Percentiles rank a stretch among this genome's conserved stretches.
These are phyloP conservation scores for Dione juno DNA, from an alignment of 2,888 invertebrate species.

Conservation along the genomic window DNA sequence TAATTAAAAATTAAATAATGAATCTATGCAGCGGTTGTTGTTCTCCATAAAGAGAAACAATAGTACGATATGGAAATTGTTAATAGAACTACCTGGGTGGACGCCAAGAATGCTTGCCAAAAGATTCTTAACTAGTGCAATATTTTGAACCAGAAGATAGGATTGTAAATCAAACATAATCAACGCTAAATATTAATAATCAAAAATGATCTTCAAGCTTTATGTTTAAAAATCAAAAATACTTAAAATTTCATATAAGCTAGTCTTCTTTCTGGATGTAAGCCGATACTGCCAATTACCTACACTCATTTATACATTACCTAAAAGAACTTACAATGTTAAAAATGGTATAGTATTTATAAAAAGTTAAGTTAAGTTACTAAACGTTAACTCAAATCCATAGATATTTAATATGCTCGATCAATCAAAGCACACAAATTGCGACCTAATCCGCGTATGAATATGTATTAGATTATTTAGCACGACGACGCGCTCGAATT, in stretches of 20 bases:
- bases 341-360: slow-evolving; percentile 45
- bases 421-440: slow-evolving; percentile 31
- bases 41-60: slow-evolving; percentile 47
- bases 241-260: slow-evolving; percentile 37
- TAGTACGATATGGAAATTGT: slow-evolving; percentile 56
- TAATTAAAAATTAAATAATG: slow-evolving; percentile 49
- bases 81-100: slow-evolving; percentile 53
- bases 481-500: slow-evolving; percentile 33
- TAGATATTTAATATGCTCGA: slow-evolving; percentile 12
- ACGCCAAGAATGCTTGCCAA: slow-evolving; percentile 59
- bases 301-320: slow-evolving; percentile 62
- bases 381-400: slow-evolving; percentile 26
- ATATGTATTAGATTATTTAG: slow-evolving; percentile 34
- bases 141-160: slow-evolving; percentile 30
- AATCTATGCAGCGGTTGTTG: slow-evolving; percentile 34
- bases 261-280: slow-evolving; percentile 59
- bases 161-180: slow-evolving; percentile 23
- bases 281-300: slow-evolving; percentile 76
- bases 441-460: slow-evolving; percentile 27
- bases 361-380: too few relatives aligned
- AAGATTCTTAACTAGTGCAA: slow-evolving; percentile 55
- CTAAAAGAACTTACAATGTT: slow-evolving; percentile 58
- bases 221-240: slow-evolving; percentile 33
- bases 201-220: slow-evolving; percentile 11
- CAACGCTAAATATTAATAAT: slow-evolving; percentile 33